Evolutionary conservation across 2,113 vertebrate genomes (phyloP).

Genomic region (Thalassarche chlororhynchos): DNA sequence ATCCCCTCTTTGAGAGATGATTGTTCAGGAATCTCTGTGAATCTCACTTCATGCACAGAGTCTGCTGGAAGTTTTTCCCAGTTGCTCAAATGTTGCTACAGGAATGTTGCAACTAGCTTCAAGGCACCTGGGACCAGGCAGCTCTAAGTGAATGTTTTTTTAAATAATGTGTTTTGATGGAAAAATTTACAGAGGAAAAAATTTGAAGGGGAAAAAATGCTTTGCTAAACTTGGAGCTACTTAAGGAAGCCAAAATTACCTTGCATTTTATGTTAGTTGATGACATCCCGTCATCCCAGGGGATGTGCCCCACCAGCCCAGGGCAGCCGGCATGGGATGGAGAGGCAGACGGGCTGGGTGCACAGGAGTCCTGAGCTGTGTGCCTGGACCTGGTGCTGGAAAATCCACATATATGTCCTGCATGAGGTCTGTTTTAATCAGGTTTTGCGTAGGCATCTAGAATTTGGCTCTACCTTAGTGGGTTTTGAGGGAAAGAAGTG

Average conservation of each 20-base stretch:
- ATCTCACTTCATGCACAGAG: neutral
- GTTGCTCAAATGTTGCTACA: neutral
- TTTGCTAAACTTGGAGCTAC: conserved; percentile 10
- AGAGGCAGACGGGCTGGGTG: neutral
- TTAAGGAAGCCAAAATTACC: conserved; percentile 38
- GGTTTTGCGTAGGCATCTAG: neutral
- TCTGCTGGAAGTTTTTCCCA: neutral
- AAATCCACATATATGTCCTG: neutral
- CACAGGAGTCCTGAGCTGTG: neutral
- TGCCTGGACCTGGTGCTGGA: conserved; percentile 31
- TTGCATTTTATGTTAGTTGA: neutral
- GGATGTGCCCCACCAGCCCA: neutral
- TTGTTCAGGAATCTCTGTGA: neutral
- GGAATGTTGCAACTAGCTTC: neutral
- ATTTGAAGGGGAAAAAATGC: neutral
- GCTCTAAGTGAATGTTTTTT: neutral
- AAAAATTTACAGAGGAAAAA: conserved; percentile 31
- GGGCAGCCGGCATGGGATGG: neutral
- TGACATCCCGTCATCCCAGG: neutral
- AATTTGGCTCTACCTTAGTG: conserved; percentile 2
- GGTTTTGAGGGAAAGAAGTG: neutral
- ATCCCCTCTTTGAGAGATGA: neutral
- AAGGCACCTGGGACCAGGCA: conserved; percentile 17
- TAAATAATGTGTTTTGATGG: conserved; percentile 54
- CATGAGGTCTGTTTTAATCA: neutral